Evolutionary conservation across 2,888 invertebrate genomes (phyloP).

Genomic region (Colostygia pectinataria): DNA sequence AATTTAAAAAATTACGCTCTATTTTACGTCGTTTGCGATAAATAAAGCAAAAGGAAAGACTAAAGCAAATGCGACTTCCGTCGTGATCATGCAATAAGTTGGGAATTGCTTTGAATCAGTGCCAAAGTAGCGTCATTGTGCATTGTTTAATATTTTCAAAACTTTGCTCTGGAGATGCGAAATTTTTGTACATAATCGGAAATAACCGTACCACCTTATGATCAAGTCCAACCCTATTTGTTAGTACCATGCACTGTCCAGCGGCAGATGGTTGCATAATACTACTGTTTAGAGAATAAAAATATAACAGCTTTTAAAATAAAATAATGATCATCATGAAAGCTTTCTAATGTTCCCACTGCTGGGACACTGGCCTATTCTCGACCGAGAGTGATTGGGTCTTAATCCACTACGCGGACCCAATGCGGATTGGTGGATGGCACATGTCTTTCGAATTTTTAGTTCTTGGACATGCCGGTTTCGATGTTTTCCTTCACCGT

Average conservation of each 20-base stretch:
- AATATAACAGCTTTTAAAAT: background rate
- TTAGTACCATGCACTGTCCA: conserved; percentile 26
- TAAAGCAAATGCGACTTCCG: conserved; percentile 13
- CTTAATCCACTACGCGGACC: too few relatives aligned
- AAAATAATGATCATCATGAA: too few relatives aligned
- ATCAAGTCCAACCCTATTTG: conserved; percentile 19
- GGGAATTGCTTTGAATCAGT: conserved; percentile 15
- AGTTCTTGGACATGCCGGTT: too few relatives aligned
- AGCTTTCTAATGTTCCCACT: too few relatives aligned
- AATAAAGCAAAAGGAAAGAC: conserved; percentile 12
- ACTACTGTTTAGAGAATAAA: conserved; percentile 1
- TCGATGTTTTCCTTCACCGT: too few relatives aligned
- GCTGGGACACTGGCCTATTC: too few relatives aligned
- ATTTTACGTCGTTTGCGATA: background rate
- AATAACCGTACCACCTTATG: background rate
- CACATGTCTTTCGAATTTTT: too few relatives aligned
- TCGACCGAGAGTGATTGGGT: too few relatives aligned
- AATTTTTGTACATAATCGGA: background rate
- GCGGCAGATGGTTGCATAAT: conserved; percentile 27
- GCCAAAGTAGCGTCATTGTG: conserved; percentile 9
- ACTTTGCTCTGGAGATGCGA: conserved; percentile 5
- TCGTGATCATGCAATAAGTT: conserved; percentile 20
- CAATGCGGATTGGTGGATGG: too few relatives aligned
- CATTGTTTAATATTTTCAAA: conserved; percentile 8
- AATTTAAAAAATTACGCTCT: background rate